Conservation (phyloP, 1,140 invertebrate species). For the Drosophila athabasca region DNA sequence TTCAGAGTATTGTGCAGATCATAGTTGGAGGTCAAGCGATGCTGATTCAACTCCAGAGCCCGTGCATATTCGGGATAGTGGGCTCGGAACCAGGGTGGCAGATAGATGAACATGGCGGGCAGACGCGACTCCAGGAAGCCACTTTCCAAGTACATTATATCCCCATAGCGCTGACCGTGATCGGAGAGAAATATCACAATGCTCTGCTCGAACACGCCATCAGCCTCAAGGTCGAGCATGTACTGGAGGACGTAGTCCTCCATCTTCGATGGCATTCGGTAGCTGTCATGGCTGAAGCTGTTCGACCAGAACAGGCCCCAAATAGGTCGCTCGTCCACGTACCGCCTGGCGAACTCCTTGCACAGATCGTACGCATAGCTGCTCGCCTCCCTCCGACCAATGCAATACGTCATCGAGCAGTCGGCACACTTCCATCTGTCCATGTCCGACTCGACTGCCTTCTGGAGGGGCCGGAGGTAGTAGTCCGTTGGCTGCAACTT, state of each 20-base stretch:
- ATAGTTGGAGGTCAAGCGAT: slow-evolving; percentile 91
- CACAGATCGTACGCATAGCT: slow-evolving; percentile 86
- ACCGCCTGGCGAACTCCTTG: slow-evolving; percentile 84
- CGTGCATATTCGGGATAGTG: slow-evolving; percentile 87
- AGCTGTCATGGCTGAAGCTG: slow-evolving; percentile 90
- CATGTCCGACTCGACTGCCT: slow-evolving; percentile 84
- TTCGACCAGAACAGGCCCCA: slow-evolving; percentile 93
- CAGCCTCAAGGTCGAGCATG: slow-evolving; percentile 85
- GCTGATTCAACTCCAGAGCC: slow-evolving; percentile 89
- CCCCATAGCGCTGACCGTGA: slow-evolving; percentile 95
- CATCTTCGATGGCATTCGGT: slow-evolving; percentile 86
- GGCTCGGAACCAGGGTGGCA: slow-evolving; percentile 90
- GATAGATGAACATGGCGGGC: slow-evolving; percentile 91
- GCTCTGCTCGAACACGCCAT: slow-evolving; percentile 87
- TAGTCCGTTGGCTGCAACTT: slow-evolving; percentile 91
- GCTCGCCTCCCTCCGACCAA: slow-evolving; percentile 85
- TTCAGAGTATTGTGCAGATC: slow-evolving; percentile 90
- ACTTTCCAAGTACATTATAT: slow-evolving; percentile 86
- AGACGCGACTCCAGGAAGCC: slow-evolving; percentile 95
- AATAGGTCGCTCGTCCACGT: slow-evolving; percentile 82
- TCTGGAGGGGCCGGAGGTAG: slow-evolving; percentile 89
- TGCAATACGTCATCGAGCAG: slow-evolving; percentile 81
- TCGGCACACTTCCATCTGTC: slow-evolving; percentile 29
- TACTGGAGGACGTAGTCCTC: slow-evolving; percentile 86
- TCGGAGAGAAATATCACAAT: slow-evolving; percentile 94